Evolutionary conservation across 2,888 invertebrate species (phyloP), one percentile per base, ranked within the genome.

Genomic region (Nasonia oneida): DNA sequence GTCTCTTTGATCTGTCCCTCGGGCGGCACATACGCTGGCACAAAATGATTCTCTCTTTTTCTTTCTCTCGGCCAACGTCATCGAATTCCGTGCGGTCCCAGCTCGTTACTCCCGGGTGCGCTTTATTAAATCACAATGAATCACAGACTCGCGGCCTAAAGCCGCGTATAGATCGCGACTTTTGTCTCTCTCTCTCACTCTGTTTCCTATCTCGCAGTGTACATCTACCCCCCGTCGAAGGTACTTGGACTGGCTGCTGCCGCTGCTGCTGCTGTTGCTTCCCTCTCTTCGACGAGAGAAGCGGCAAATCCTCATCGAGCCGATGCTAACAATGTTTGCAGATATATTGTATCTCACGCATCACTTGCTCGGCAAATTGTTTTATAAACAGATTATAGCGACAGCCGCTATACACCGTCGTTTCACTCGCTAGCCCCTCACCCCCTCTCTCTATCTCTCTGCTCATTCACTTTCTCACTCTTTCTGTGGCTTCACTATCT

Each of bases 361-460:
- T 95, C 96, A 95, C 94, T 94, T 95, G 94, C 94, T 94, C 95
- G 94, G 95, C 96, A 96, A 96, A 96, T 96, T 96, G 96, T 96
- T 95, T 96, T 95, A 95, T 96, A 96, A 96, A 95, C 95, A 96
- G 96, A 96, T 96, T 96, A 96, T 95, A 94, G 95, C 94, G 93
- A 94, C 94, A 92, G 93, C 93, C 94, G 71, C 87, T 57, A 12
- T 42, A 42, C 12, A 70, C 80, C 57, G 71, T 53, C 39, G n/a
- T 50, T 74, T 70, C 61, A 12, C 29, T 76, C 70, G 37, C 29
- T 53, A 61, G n/a, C 15, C 29, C 15, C 37, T 61, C 29, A 29
- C 29, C 29, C 29, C 33, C 81, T 67, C 53, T n/a, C 33, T 47
- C 8, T 33, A 39, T 47, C 15, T 10, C 76, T 76, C 6, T 10